phyloP scores from a whole-genome alignment of 2,888 invertebrate species.

The Pantelozetes paolii region DNA sequence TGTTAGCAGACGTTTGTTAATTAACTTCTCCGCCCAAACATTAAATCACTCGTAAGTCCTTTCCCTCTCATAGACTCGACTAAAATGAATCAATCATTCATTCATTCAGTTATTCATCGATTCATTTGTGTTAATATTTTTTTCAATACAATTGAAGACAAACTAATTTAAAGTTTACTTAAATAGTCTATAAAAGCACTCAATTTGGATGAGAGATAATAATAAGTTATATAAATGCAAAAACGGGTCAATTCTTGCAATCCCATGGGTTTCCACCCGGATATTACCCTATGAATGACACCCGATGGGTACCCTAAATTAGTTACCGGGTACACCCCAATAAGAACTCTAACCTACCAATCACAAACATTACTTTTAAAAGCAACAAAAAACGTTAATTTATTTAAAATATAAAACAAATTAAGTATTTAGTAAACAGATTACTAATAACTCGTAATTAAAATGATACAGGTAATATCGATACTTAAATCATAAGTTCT shows the following conservation, averaged over 20 bases:
- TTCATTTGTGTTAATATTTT: not conserved
- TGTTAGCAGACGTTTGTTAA: slow-evolving; percentile 20
- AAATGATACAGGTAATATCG: too few relatives aligned
- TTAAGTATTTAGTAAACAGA: too few relatives aligned
- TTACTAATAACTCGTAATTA: too few relatives aligned
- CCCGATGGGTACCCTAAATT: too few relatives aligned
- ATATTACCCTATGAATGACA: too few relatives aligned
- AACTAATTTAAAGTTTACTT: not conserved
- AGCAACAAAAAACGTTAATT: too few relatives aligned
- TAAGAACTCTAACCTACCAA: too few relatives aligned
- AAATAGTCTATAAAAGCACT: not conserved
- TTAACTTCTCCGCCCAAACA: not conserved
- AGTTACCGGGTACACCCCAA: too few relatives aligned
- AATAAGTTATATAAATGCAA: not conserved
- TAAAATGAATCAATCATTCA: not conserved
- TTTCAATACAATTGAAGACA: not conserved
- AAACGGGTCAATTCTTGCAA: not conserved
- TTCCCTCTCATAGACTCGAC: not conserved
- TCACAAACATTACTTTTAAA: too few relatives aligned
- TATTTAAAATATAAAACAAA: too few relatives aligned
- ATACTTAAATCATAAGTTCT: too few relatives aligned
- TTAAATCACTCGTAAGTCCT: not conserved
- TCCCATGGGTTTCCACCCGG: too few relatives aligned
- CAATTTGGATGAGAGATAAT: not conserved
- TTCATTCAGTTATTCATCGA: not conserved